Evolutionary conservation across 2,113 vertebrate genomes (phyloP), one percentile per base, ranked within the genome.

Genomic region (Pipra filicauda): DNA sequence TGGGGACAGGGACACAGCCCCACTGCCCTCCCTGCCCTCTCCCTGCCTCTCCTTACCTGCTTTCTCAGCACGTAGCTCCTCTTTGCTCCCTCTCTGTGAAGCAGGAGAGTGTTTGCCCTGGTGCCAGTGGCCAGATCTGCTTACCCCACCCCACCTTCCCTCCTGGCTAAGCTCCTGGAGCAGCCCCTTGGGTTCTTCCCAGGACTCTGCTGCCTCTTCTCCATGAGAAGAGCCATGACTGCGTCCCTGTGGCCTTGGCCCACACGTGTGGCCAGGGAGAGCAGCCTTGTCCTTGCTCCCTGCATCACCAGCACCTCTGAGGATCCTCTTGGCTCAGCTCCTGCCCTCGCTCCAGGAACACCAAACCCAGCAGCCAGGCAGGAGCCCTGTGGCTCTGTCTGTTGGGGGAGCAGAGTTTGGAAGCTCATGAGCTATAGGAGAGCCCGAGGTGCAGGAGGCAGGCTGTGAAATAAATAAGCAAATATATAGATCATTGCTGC

Each of bases 341-440:
- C 48, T 44, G 41, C 21, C 20, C 41, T 22, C 8, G 2, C 30
- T 23, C 41, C 23, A 20, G 41, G 41, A 44, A 31, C 28, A 31
- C 62, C 62, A 31, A 44, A 33, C 30, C 19, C 9, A 21, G 28
- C 13, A 65, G 62, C 28, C 39, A 43, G 39, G 28, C 62, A 43
- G 30, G 62, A 65, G 30, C 62, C 41, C 62, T 33, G 41, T 65
- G 62, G 19, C 39, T 66, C 27, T 15, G 28, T 3, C 7, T 13
- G 8, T 0, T 1, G 3, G 35, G 23, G 41, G 28, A 84, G 62
- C 33, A 12, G 46, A 9, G 22, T 5, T 11, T 14, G 41, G 24
- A 15, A 19, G 48, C 33, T 39, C 9, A 0, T 2, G 28, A 39
- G 67, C 72, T 0, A 0, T 2, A 21, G 55, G 54, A 15, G 26